These are phyloP conservation scores for Leptonema lineaticorne DNA, from an alignment of 1,140 invertebrate genomes.

Conservation along the genomic window DNA sequence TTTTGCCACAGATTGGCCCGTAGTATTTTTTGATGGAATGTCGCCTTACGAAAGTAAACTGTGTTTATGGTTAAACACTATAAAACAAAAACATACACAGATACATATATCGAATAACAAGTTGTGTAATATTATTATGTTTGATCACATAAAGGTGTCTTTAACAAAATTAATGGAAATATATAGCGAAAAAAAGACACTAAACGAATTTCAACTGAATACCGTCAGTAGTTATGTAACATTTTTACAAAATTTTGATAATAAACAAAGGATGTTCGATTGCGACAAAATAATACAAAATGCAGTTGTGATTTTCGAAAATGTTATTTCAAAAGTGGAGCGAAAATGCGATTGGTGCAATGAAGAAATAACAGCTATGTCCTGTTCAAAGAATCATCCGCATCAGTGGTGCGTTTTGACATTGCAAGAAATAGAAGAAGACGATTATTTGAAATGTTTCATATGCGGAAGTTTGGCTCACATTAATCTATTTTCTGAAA, in stretches of 20 bases:
- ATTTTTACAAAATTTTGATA: neutral
- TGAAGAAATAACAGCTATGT: neutral
- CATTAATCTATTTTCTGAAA: neutral
- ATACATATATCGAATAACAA: neutral
- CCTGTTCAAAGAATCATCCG: neutral
- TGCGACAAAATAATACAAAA: neutral
- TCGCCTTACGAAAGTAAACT: neutral
- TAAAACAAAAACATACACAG: neutral
- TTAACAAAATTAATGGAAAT: neutral
- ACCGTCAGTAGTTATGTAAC: neutral
- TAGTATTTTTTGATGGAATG: neutral
- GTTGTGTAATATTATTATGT: neutral
- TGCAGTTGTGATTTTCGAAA: neutral
- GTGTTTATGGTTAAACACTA: neutral
- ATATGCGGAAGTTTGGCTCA: neutral
- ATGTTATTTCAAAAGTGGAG: neutral
- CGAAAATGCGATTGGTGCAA: neutral
- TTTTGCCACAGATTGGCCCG: neutral
- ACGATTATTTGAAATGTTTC: neutral
- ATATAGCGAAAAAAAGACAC: neutral
- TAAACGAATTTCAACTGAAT: neutral
- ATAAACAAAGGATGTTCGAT: neutral
- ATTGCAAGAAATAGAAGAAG: neutral
- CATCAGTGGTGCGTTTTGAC: constrained; percentile 4
- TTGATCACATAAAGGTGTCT: neutral